Base-by-base conservation (phyloP, 2,113 vertebrate genomes). In the Poeciliopsis retropinna region DNA sequence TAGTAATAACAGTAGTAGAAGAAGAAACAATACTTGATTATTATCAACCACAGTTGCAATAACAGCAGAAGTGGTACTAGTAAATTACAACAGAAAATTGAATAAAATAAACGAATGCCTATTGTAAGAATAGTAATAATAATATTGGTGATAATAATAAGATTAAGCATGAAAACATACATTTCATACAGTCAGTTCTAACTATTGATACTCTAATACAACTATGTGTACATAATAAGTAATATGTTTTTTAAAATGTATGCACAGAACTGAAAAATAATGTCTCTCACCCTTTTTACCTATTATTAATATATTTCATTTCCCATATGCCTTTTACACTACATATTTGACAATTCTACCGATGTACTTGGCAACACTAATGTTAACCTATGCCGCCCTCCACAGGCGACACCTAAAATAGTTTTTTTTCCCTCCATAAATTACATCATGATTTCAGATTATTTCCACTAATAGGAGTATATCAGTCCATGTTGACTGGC, bases 371-470 rank as follows among this genome's bases (percentile, higher is more conserved):
- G 44, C 17, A 47, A 47, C 17, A 47, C 17, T 47, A 47, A 47
- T 87, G 65, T 69, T 77, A 9, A 71, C 68, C 34, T 81, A 76
- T 86, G 47, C 86, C 85, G 87, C 91, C 91, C 85, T 83, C 92
- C 10, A 73, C 66, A 90, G 92, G 88, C 60, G 17, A 27, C 0
- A 4, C 6, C 54, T 4, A 25, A 41, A 77, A 75, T 12, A 0
- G 5, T 37, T 31, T 13, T 61, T 51, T 64, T 51, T 28, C 41
- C n/a, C n/a, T 54, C 73, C 80, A 34, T 31, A 82, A 77, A 92
- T 94, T 85, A 92, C 94, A 88, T 93, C 92, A 94, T 92, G 83
- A 81, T 77, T 85, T 84, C 78, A 75, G 71, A 87, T 83, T 32
- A 87, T 81, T 78, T 77, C 73, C 76, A 85, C 84, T 88, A 84